A percentile compares a stretch with the other conserved stretches of the same genome.
Evolutionary conservation across 1,140 invertebrate genomes (phyloP).

Genomic region (Watersipora subatra): DNA sequence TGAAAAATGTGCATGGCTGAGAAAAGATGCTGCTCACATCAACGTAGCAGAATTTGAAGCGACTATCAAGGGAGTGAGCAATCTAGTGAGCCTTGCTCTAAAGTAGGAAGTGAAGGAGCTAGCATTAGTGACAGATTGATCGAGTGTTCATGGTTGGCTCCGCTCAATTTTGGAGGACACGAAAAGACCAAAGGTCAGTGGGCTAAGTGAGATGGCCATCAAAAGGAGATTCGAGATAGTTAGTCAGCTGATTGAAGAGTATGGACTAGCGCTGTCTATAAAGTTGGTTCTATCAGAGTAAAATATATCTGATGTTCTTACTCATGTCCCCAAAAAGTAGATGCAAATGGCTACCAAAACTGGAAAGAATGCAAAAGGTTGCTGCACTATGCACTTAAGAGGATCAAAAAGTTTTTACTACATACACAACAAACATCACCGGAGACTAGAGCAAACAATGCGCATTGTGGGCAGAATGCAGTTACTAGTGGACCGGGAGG

Average conservation of each 20-base stretch:
- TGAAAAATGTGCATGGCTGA: background rate
- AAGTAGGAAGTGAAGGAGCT: background rate
- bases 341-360: background rate
- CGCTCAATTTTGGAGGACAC: background rate
- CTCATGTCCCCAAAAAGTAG: constrained; percentile 1
- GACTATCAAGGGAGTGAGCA: background rate
- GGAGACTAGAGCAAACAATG: background rate
- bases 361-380: background rate
- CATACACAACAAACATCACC: background rate
- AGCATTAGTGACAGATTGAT: background rate
- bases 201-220: background rate
- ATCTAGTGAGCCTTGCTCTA: background rate
- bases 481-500: background rate
- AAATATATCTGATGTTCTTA: background rate
- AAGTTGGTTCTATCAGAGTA: background rate
- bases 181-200: background rate
- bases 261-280: background rate
- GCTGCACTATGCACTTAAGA: background rate
- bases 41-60: constrained; percentile 1
- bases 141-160: background rate
- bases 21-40: constrained; percentile 2
- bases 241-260: background rate
- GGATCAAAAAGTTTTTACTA: background rate
- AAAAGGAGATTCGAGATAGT: background rate
- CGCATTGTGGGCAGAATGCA: background rate